Percentiles rank a stretch among this genome's conserved stretches.
phyloP scores from a whole-genome alignment of 2,113 vertebrate species.

The Edolisoma coerulescens region DNA sequence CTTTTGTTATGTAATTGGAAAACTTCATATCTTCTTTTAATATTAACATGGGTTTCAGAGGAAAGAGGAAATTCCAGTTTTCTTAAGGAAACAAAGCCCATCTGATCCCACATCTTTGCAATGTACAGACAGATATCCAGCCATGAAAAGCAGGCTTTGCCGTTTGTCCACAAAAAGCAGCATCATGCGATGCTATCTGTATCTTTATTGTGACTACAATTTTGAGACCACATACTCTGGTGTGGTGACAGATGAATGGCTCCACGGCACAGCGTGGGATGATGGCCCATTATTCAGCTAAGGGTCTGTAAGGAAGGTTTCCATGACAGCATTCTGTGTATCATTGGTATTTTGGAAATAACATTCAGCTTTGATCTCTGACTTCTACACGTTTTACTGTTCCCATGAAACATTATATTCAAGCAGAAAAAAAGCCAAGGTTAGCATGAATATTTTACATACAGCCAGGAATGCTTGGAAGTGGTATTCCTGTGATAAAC shows the following conservation, averaged over 20 bases:
- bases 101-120: not conserved
- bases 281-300: not conserved
- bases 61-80: not conserved
- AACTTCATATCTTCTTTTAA: not conserved
- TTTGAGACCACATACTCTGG: not conserved
- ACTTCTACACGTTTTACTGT: not conserved
- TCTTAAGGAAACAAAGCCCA: not conserved
- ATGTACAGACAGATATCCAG: not conserved
- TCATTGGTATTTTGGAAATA: slow-evolving; percentile 5
- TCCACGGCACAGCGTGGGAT: not conserved
- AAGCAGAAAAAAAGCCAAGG: not conserved
- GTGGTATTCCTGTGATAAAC: not conserved
- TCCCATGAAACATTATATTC: not conserved
- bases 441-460: not conserved
- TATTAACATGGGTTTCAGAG: not conserved
- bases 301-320: slow-evolving; percentile 7
- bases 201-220: not conserved
- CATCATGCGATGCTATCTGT: not conserved
- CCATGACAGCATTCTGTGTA: slow-evolving; percentile 20
- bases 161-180: not conserved
- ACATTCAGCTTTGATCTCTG: not conserved
- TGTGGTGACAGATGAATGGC: not conserved
- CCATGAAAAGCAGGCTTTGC: not conserved
- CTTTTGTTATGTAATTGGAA: not conserved
- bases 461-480: not conserved